phyloP scores from a whole-genome alignment of 1,140 invertebrate genomes.

The Pomacea maculata region DNA sequence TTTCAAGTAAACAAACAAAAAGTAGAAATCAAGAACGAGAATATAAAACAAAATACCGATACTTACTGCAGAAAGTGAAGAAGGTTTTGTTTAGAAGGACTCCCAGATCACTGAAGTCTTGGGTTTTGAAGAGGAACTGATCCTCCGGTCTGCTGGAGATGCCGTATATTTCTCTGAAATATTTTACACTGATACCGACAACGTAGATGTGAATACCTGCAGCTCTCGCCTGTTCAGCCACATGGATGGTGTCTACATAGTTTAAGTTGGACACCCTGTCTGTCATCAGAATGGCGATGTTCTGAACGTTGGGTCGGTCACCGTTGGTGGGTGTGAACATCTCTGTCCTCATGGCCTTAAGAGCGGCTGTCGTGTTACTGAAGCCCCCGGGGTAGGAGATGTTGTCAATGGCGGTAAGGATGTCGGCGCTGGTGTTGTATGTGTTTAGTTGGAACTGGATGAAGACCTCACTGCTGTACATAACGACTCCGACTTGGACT shows the following conservation, averaged over 20 bases:
- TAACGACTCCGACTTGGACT: constrained; percentile 39
- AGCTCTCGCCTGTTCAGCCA: constrained; percentile 25
- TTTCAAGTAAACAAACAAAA: too few species aligned
- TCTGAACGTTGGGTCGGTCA: constrained; percentile 41
- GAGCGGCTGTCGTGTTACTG: constrained; percentile 47
- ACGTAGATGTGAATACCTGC: too few species aligned
- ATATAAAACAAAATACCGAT: too few species aligned
- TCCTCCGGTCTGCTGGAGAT: too few species aligned
- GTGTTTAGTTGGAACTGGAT: constrained; percentile 40
- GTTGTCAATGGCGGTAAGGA: constrained; percentile 36
- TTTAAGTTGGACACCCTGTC: constrained; percentile 53
- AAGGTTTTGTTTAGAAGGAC: too few species aligned
- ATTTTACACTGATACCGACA: too few species aligned
- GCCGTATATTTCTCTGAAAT: too few species aligned
- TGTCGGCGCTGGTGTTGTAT: constrained; percentile 34
- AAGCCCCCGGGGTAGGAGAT: constrained; percentile 40
- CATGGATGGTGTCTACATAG: constrained; percentile 37
- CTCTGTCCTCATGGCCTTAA: constrained; percentile 35
- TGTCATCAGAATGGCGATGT: constrained; percentile 49
- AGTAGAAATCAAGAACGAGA: too few species aligned
- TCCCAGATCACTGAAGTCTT: too few species aligned
- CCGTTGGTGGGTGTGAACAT: constrained; percentile 45
- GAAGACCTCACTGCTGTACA: constrained; percentile 36
- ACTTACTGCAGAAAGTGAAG: too few species aligned
- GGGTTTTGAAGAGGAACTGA: too few species aligned